phyloP scores from a whole-genome alignment of 2,888 invertebrate species.

The Hedychridium roseum region DNA sequence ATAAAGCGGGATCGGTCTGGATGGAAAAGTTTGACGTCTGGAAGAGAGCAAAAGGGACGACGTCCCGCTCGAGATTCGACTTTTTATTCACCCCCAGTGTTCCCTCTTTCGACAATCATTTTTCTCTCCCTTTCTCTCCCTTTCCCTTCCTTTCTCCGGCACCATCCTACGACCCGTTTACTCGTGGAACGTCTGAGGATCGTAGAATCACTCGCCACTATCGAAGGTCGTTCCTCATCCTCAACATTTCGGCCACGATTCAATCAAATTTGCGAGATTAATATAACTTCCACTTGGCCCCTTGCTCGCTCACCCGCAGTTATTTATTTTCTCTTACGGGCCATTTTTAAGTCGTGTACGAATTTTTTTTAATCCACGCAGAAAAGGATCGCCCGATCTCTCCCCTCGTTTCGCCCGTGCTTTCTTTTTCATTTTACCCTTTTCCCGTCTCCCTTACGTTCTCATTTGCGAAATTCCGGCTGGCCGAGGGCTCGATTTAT shows the following conservation, averaged over 20 bases:
- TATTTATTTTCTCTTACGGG: slow-evolving; percentile 12
- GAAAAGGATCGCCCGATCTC: too few relatives aligned
- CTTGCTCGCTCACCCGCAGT: slow-evolving; percentile 6
- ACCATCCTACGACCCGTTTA: neutral
- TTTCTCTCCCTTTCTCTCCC: slow-evolving; percentile 6
- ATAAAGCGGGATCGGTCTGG: neutral
- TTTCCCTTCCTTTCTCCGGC: neutral
- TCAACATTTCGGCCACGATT: neutral
- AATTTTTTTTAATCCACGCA: too few relatives aligned
- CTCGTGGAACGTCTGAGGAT: neutral
- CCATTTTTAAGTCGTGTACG: slow-evolving; percentile 12
- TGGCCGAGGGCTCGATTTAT: too few relatives aligned
- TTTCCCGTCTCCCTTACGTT: too few relatives aligned
- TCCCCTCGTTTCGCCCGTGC: too few relatives aligned
- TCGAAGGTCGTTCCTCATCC: neutral
- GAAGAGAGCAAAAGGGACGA: neutral
- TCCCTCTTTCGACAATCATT: neutral
- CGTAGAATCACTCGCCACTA: neutral
- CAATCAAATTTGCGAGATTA: neutral
- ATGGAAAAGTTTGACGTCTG: slow-evolving; percentile 4
- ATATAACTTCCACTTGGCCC: neutral
- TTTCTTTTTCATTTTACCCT: too few relatives aligned
- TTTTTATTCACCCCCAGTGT: slow-evolving; percentile 10
- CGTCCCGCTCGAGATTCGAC: slow-evolving; percentile 1
- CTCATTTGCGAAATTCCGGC: too few relatives aligned